Evolutionary conservation across 2,888 invertebrate genomes (phyloP).

Genomic region (Epinotia nisella): DNA sequence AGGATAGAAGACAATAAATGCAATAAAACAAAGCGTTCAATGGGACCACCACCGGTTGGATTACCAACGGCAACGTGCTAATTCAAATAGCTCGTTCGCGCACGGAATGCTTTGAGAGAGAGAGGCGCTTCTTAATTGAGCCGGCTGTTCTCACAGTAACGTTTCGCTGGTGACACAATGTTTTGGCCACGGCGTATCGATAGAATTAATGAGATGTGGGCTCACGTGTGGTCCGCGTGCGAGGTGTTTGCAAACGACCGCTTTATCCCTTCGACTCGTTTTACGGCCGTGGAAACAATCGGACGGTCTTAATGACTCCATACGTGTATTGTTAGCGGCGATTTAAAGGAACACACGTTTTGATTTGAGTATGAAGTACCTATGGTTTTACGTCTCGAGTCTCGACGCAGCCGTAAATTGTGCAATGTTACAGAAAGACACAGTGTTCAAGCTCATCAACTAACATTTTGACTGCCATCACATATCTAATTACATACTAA

Average conservation of each 20-base stretch:
- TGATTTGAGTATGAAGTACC: slow-evolving; percentile 8
- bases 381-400: neutral
- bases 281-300: slow-evolving; percentile 75
- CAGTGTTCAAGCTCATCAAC: no score
- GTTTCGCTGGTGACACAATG: slow-evolving; percentile 73
- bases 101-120: slow-evolving; percentile 51
- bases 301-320: slow-evolving; percentile 56
- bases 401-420: neutral
- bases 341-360: slow-evolving; percentile 37
- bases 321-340: slow-evolving; percentile 39
- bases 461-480: no score
- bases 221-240: slow-evolving; percentile 79
- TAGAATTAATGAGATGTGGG: slow-evolving; percentile 83
- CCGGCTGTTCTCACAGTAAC: slow-evolving; percentile 69
- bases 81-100: slow-evolving; percentile 40
- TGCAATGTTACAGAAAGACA: neutral
- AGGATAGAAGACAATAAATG: slow-evolving; percentile 33
- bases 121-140: slow-evolving; percentile 58
- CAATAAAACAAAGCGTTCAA: slow-evolving; percentile 39
- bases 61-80: slow-evolving; percentile 11
- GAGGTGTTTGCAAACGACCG: slow-evolving; percentile 67
- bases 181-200: slow-evolving; percentile 78
- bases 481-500: neutral
- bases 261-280: slow-evolving; percentile 64
- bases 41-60: slow-evolving; percentile 44